Evolutionary conservation across 1,140 invertebrate genomes (phyloP), one percentile per base, ranked within the genome.

Genomic region (Drosophila takahashii): DNA sequence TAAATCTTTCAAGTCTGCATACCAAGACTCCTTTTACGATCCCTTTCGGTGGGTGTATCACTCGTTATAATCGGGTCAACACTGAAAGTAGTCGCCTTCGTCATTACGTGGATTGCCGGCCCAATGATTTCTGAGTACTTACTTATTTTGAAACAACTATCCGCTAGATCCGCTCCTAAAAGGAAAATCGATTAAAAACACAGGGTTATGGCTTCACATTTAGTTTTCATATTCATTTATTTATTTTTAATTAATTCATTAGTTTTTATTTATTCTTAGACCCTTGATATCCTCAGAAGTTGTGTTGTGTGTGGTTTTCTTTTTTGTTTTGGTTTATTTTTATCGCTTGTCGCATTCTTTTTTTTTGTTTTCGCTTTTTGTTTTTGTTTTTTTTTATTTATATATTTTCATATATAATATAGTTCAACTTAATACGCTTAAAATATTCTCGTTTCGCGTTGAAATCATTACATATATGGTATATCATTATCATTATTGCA

Each of bases 281-380:
- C 84, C 84, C 84, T 87, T 87, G 84, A 87, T 87, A 87, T 87
- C 84, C 84, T 87, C 84, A 87, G 84, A 87, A 87, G 84, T 87
- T 86, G 81, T 87, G 71, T 87, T 77, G 76, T 64, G 50, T 74
- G 71, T 74, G 71, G 62, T 37, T 36, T 70, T 70, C 10, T 64
- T 58, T 73, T 77, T 76, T 58, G 60, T 81, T 65, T 83, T 81
- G 80, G 53, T 64, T 77, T 81, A 83, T 72, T 87, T 86, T 79
- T 73, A 76, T 79, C 54, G 78, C 62, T 81, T 85, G 71, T 80
- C 69, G 71, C 79, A 59, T 32, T 32, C 29, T 65, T 73, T 79
- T 36, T 57, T 50, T 32, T 79, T 36, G 50, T 50, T 32, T 50
- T 41, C 15, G 10, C 22, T 75, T 56, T 67, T 8, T 3, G 18